Evolutionary conservation across 2,888 invertebrate species (phyloP).

Genomic region (Eupithecia pulchellata): DNA sequence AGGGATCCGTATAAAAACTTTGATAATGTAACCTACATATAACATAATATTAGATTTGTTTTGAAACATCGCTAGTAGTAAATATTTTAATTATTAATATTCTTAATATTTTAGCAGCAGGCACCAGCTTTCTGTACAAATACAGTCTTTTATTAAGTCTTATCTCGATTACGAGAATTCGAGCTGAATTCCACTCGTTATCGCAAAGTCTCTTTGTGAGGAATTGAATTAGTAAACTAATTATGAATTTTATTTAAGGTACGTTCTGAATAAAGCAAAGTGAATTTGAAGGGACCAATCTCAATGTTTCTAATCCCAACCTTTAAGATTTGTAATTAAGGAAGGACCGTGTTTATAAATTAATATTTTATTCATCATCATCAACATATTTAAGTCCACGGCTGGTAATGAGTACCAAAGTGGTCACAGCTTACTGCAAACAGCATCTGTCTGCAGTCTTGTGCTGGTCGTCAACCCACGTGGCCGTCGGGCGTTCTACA

Average conservation of each 20-base stretch:
- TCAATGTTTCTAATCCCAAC: constrained; percentile 2
- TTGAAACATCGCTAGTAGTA: too few species aligned
- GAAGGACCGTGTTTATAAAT: not conserved
- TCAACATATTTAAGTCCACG: too few species aligned
- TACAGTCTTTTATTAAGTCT: constrained; percentile 39
- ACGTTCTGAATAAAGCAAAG: constrained; percentile 44
- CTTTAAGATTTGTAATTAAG: not conserved
- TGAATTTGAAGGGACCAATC: constrained; percentile 37
- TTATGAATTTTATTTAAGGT: constrained; percentile 58
- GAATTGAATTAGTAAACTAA: constrained; percentile 60
- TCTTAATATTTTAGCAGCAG: not conserved
- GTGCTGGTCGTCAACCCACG: too few species aligned
- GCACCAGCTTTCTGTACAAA: constrained; percentile 16
- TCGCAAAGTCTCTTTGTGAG: constrained; percentile 57
- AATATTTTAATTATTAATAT: too few species aligned
- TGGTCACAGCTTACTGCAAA: too few species aligned
- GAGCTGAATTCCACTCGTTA: constrained; percentile 52
- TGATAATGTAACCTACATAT: too few species aligned
- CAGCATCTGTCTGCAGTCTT: too few species aligned
- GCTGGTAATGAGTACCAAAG: too few species aligned
- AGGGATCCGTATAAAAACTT: too few species aligned
- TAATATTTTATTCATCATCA: too few species aligned
- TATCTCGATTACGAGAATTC: constrained; percentile 47
- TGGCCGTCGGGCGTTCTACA: too few species aligned
- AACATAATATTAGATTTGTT: too few species aligned